Percentiles rank a stretch among this genome's conserved stretches.
Evolutionary conservation across 2,113 vertebrate genomes (phyloP).

Genomic region (Catagonus wagneri): DNA sequence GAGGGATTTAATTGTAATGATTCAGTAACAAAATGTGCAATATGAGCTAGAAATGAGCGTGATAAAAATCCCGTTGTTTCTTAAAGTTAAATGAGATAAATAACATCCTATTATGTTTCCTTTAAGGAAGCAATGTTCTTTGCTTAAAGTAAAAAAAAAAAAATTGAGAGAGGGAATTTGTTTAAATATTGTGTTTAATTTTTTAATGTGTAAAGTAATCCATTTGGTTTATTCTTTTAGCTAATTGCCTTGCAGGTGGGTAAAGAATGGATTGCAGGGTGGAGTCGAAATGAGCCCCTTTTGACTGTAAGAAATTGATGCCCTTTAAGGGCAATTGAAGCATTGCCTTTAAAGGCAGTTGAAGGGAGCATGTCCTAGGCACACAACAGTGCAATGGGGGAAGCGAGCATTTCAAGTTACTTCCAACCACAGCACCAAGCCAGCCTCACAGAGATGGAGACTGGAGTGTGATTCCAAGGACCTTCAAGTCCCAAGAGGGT

Average conservation of each 20-base stretch:
- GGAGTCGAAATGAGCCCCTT: background rate
- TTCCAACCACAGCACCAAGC: background rate
- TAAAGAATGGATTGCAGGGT: background rate
- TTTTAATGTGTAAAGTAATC: constrained; percentile 14
- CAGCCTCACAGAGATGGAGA: background rate
- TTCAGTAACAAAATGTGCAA: constrained; percentile 20
- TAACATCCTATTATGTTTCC: background rate
- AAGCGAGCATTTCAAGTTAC: background rate
- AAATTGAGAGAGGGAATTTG: background rate
- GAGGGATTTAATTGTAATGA: constrained; percentile 57
- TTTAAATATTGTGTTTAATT: background rate
- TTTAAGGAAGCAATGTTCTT: background rate
- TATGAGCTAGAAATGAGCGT: constrained; percentile 7
- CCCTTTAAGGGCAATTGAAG: background rate
- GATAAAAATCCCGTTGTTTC: constrained; percentile 47
- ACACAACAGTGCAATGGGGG: background rate
- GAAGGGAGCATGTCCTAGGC: too few relatives aligned
- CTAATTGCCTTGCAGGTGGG: background rate
- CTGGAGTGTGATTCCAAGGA: background rate
- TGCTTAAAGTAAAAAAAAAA: background rate
- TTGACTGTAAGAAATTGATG: background rate
- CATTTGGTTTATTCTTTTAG: background rate
- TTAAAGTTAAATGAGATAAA: constrained; percentile 57
- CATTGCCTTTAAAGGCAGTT: too few relatives aligned
- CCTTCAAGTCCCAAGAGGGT: background rate